phyloP scores from a whole-genome alignment of 2,888 invertebrate genomes.

The Drosophila nigricruria region DNA sequence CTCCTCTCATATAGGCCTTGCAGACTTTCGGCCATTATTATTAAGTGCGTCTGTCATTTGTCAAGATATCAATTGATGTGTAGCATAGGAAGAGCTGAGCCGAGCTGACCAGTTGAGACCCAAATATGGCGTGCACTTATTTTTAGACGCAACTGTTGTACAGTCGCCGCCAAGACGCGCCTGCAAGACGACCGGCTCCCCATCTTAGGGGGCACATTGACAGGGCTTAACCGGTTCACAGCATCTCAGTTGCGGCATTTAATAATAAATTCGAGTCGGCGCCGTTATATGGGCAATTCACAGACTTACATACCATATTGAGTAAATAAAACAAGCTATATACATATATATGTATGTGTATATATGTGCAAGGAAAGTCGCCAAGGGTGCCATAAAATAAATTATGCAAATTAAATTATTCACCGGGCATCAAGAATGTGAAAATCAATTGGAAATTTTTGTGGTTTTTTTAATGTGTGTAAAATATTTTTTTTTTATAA shows the following conservation, averaged over 20 bases:
- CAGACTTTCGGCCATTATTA: slow-evolving; percentile 29
- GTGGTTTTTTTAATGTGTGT: slow-evolving; percentile 20
- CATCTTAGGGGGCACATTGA: slow-evolving; percentile 33
- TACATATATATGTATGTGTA: not conserved
- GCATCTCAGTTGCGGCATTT: slow-evolving; percentile 38
- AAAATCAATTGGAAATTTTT: slow-evolving; percentile 49
- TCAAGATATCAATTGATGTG: slow-evolving; percentile 54
- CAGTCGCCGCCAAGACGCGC: slow-evolving; percentile 76
- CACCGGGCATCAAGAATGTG: slow-evolving; percentile 21
- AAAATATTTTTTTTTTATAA: not conserved
- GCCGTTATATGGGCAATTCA: slow-evolving; percentile 72
- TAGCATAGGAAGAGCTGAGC: not conserved
- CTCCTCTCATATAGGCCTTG: not conserved
- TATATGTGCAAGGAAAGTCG: slow-evolving; percentile 23
- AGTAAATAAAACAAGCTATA: not conserved
- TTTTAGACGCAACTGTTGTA: slow-evolving; percentile 67
- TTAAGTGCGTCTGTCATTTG: slow-evolving; percentile 50
- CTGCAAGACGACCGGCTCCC: slow-evolving; percentile 35
- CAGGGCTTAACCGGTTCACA: slow-evolving; percentile 58
- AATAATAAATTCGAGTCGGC: slow-evolving; percentile 72
- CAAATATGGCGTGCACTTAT: slow-evolving; percentile 46
- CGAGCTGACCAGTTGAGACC: slow-evolving; percentile 10
- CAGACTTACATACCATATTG: slow-evolving; percentile 17
- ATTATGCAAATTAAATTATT: slow-evolving; percentile 50
- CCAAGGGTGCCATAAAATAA: slow-evolving; percentile 15